phyloP scores from a whole-genome alignment of 2,113 vertebrate species.

The Cavia aperea region DNA sequence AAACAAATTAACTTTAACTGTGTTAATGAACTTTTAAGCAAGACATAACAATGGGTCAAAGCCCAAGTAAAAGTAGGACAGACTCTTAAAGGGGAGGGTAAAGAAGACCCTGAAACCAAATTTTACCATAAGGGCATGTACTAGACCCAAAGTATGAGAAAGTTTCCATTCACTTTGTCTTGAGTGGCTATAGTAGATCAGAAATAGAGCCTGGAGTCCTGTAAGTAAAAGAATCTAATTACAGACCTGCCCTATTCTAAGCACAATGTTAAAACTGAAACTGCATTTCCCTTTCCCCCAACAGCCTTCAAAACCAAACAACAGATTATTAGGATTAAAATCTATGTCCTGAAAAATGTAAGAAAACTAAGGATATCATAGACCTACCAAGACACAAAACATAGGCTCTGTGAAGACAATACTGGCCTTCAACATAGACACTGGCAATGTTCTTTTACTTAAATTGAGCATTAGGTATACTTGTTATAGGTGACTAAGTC shows the following conservation, averaged over 20 bases:
- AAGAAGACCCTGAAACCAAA: background rate
- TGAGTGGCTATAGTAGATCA: accelerated
- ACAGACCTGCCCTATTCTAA: background rate
- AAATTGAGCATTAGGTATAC: background rate
- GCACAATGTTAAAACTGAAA: background rate
- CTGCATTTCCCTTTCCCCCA: background rate
- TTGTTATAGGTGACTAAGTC: too few species aligned
- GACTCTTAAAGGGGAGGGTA: background rate
- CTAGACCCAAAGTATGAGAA: background rate
- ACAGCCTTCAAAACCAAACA: background rate
- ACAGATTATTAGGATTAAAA: background rate
- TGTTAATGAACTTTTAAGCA: background rate
- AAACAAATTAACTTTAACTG: background rate
- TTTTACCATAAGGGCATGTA: background rate
- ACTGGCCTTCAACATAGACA: background rate
- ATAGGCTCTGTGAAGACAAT: background rate
- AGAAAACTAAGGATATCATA: background rate
- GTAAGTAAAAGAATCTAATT: accelerated
- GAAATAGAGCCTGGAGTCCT: background rate
- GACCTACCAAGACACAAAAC: background rate
- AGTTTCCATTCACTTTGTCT: background rate
- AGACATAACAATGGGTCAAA: background rate
- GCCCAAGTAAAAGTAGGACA: background rate
- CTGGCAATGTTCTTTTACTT: background rate
- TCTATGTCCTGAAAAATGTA: background rate